Evolutionary conservation across 2,888 invertebrate species (phyloP).

Genomic region (Sinopyrophorus schimmeli): DNA sequence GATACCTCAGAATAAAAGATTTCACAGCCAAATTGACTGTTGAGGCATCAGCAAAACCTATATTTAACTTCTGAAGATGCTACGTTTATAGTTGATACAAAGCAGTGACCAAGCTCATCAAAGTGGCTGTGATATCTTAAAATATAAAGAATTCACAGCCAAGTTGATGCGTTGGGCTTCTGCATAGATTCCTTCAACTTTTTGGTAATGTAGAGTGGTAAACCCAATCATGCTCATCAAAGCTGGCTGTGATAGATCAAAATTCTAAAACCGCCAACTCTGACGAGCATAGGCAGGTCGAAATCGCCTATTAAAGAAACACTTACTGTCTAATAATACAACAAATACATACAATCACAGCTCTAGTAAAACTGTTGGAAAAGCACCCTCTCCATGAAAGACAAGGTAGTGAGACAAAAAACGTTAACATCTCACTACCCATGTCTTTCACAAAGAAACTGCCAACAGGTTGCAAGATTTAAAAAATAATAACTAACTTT

Average conservation of each 20-base stretch:
- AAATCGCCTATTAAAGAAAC: too few species aligned
- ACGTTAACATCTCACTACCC: constrained; percentile 93
- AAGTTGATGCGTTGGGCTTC: constrained; percentile 78
- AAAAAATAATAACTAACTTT: too few species aligned
- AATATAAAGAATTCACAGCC: constrained; percentile 77
- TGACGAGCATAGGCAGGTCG: constrained; percentile 51
- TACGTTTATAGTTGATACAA: too few species aligned
- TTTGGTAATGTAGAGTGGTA: constrained; percentile 14
- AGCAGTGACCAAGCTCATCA: constrained; percentile 77
- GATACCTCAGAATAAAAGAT: constrained; percentile 70
- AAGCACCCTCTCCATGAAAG: constrained; percentile 79
- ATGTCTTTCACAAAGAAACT: constrained; percentile 88
- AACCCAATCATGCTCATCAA: constrained; percentile 84
- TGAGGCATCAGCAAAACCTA: constrained; percentile 52
- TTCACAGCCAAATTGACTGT: constrained; percentile 83
- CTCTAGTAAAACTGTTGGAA: constrained; percentile 7
- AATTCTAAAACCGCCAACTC: constrained; percentile 73
- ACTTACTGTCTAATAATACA: too few species aligned
- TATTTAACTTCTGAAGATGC: constrained; percentile 10
- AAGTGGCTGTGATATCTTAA: constrained; percentile 97
- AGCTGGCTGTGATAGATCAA: constrained; percentile 91
- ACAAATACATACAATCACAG: too few species aligned
- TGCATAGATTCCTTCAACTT: constrained; percentile 39
- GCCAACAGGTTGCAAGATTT: too few species aligned
- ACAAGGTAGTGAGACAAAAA: constrained; percentile 95